phyloP scores from a whole-genome alignment of 1,140 invertebrate species.

The Trichogramma pretiosum region DNA sequence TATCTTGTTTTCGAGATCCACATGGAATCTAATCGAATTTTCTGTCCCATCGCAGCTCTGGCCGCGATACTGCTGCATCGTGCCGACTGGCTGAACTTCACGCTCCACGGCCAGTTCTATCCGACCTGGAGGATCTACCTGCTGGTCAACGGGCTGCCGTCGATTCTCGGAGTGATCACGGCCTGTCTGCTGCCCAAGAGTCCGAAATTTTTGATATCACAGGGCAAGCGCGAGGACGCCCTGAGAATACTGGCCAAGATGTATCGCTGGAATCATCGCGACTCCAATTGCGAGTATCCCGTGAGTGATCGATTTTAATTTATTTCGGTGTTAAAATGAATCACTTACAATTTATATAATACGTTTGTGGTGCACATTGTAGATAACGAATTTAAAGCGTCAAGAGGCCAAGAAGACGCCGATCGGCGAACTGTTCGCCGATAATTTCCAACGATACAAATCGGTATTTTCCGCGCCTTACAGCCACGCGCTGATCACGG shows the following conservation, averaged over 20 bases:
- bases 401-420: too few species aligned
- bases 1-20: background rate
- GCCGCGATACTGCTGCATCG: conserved; percentile 47
- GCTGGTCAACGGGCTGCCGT: conserved; percentile 35
- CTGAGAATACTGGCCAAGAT: conserved; percentile 38
- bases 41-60: conserved; percentile 36
- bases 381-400: too few species aligned
- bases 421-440: too few species aligned
- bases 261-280: conserved; percentile 39
- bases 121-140: conserved; percentile 53
- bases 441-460: too few species aligned
- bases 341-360: too few species aligned
- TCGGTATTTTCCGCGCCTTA: too few species aligned
- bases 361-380: too few species aligned
- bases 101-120: conserved; percentile 33
- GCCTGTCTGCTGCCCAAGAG: conserved; percentile 39
- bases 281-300: conserved; percentile 36
- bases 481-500: too few species aligned
- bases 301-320: conserved; percentile 25
- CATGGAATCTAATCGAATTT: too few species aligned
- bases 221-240: conserved; percentile 37
- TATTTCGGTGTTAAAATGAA: too few species aligned
- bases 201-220: conserved; percentile 48
- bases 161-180: conserved; percentile 32
- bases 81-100: conserved; percentile 29